Evolutionary conservation across 2,888 invertebrate species (phyloP).

Genomic region (Poecilobothrus nobilitatus): DNA sequence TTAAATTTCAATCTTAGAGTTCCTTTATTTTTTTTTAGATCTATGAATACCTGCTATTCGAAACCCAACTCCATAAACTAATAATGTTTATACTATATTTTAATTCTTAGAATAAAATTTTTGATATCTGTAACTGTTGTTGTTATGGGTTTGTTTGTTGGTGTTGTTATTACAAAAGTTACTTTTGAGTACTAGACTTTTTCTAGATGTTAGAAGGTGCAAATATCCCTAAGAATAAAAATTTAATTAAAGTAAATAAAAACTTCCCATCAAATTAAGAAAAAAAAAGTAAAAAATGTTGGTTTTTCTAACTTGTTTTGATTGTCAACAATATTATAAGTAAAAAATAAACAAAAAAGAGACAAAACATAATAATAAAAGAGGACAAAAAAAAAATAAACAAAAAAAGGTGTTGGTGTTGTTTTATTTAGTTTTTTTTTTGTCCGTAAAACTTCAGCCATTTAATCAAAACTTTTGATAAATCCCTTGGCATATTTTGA

Average conservation of each 20-base stretch:
- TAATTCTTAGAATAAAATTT: no score
- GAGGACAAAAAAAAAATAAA: not conserved
- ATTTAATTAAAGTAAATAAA: conserved; percentile 6
- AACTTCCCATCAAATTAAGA: conserved; percentile 6
- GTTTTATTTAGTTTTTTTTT: not conserved
- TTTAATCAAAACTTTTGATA: conserved; percentile 6
- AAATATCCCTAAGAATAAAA: not conserved
- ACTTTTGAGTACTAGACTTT: no score
- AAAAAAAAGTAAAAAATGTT: not conserved
- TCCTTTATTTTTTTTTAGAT: no score
- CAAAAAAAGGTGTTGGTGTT: not conserved
- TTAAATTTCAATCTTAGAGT: no score
- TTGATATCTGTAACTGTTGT: no score
- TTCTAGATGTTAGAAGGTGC: not conserved
- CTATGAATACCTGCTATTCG: no score
- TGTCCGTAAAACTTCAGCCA: not conserved
- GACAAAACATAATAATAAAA: not conserved
- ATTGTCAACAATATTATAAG: conserved; percentile 4
- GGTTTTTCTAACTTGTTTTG: not conserved
- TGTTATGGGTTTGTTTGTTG: no score
- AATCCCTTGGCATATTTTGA: conserved; percentile 4
- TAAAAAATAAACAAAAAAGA: not conserved
- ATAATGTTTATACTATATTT: no score
- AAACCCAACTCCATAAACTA: no score
- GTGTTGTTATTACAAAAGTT: no score